Evolutionary conservation across 2,113 vertebrate genomes (phyloP).

Genomic region (Pseudorectes ferrugineus): DNA sequence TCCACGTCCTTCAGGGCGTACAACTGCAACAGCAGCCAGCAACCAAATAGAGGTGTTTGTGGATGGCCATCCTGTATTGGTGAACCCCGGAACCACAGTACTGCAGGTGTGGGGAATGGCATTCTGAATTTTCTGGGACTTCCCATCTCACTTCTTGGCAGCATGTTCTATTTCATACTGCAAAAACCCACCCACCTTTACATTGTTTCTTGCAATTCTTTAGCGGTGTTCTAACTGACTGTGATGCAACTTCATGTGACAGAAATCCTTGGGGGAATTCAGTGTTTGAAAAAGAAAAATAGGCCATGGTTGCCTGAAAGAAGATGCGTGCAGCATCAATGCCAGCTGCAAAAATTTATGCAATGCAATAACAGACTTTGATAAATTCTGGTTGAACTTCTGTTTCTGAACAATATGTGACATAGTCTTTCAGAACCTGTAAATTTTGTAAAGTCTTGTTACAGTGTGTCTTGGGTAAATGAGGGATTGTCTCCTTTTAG

Average conservation of each 20-base stretch:
- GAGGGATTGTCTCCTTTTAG: not conserved
- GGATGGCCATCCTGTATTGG: slow-evolving; percentile 85
- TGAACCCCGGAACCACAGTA: slow-evolving; percentile 91
- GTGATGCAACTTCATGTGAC: not conserved
- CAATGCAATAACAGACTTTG: not conserved
- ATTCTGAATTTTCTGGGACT: not conserved
- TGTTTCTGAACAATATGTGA: not conserved
- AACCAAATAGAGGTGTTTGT: slow-evolving; percentile 93
- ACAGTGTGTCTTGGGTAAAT: not conserved
- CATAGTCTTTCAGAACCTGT: not conserved
- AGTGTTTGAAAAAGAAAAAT: not conserved
- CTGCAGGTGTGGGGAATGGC: slow-evolving; percentile 79
- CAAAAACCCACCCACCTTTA: not conserved
- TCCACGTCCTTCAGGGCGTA: slow-evolving; percentile 66
- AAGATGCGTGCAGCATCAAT: not conserved
- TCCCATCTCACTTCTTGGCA: not conserved
- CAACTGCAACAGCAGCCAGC: slow-evolving; percentile 77
- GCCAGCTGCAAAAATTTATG: not conserved
- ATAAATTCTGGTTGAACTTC: not conserved
- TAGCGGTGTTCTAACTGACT: not conserved
- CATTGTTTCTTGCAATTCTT: not conserved
- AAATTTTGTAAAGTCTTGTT: not conserved
- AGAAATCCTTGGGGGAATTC: not conserved
- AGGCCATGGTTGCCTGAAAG: not conserved
- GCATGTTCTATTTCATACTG: not conserved